A percentile compares a stretch with the other conserved stretches of the same genome.
Conservation (phyloP, 2,888 invertebrate species). For the Hecatera dysodea region DNA sequence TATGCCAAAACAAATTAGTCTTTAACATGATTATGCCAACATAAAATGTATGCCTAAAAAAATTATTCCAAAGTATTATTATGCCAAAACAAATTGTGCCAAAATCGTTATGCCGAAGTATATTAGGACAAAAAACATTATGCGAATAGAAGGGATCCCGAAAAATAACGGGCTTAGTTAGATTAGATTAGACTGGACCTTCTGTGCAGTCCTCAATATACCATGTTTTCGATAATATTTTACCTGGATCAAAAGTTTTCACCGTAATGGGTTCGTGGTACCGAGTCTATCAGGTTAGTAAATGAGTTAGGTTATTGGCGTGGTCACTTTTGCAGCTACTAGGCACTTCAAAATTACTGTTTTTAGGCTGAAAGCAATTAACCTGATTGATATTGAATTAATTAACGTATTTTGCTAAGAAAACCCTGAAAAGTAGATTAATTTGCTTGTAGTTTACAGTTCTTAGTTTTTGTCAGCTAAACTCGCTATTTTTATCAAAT, state of each 20-base stretch:
- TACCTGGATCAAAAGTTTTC: constrained; percentile 34
- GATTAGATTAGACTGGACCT: neutral
- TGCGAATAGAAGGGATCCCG: no score
- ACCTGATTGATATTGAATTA: neutral
- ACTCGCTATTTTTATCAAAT: no score
- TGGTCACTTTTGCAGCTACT: neutral
- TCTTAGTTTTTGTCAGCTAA: neutral
- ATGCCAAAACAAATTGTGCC: no score
- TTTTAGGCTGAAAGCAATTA: neutral
- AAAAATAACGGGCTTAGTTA: no score
- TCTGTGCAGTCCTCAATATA: neutral
- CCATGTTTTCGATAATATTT: constrained; percentile 1
- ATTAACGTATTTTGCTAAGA: neutral
- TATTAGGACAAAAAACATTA: no score
- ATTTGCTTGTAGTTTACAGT: neutral
- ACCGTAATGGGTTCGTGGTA: constrained; percentile 13
- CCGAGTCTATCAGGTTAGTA: constrained; percentile 10
- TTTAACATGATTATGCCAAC: no score
- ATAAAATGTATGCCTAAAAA: no score
- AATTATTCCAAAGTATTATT: no score
- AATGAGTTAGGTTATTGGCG: neutral
- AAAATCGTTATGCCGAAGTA: no score
- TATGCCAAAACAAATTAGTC: no score
- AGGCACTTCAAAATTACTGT: neutral
- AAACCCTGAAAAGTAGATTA: neutral